phyloP scores from a whole-genome alignment of 2,113 vertebrate genomes.

The Tragelaphus buxtoni region DNA sequence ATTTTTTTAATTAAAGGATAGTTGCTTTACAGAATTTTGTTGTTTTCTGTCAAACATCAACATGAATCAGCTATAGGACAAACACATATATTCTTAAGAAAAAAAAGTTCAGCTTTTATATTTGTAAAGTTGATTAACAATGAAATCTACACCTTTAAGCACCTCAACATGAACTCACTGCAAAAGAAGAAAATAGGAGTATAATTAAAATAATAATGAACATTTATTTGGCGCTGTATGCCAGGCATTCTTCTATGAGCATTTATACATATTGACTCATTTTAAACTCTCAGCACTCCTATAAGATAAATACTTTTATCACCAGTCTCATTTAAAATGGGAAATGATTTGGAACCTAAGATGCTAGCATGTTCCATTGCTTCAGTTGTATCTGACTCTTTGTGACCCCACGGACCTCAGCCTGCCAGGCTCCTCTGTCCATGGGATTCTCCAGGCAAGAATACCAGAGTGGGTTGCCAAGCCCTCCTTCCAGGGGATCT shows the following conservation, averaged over 20 bases:
- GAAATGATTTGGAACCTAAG: neutral
- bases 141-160: neutral
- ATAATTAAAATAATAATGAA: neutral
- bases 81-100: neutral
- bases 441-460: neutral
- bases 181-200: neutral
- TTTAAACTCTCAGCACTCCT: neutral
- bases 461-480: neutral
- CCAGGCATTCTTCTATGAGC: neutral
- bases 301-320: neutral
- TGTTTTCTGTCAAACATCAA: neutral
- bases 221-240: neutral
- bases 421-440: neutral
- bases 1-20: neutral
- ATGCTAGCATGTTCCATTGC: neutral
- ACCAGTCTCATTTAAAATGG: neutral
- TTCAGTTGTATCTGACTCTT: neutral
- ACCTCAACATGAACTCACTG: neutral
- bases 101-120: neutral
- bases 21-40: neutral
- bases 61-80: neutral
- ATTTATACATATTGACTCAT: neutral
- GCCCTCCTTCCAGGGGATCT: neutral
- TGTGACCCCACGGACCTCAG: rapidly evolving
- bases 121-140: conserved; percentile 21